Conservation (phyloP, 92 coral and sea anemone species). For the Metridium senile region DNA sequence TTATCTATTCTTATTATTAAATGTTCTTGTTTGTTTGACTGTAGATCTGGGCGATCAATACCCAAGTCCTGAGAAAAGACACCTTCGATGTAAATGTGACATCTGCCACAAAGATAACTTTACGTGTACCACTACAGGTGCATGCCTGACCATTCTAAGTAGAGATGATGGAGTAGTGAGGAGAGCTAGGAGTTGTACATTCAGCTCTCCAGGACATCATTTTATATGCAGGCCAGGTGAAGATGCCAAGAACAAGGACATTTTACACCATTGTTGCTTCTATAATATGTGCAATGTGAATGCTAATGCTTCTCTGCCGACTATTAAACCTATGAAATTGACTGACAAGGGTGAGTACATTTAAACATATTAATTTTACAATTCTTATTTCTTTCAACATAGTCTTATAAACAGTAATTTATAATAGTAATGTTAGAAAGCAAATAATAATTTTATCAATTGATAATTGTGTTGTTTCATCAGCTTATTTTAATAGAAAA, state of each 20-base stretch:
- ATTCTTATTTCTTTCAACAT: background rate
- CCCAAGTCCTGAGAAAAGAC: constrained; percentile 3
- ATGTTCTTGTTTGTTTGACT: too few relatives aligned
- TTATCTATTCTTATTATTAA: too few relatives aligned
- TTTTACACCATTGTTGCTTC: constrained; percentile 50
- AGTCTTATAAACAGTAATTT: too few relatives aligned
- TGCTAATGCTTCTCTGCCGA: constrained; percentile 34
- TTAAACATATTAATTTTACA: background rate
- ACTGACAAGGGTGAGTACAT: constrained; percentile 15
- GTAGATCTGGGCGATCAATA: background rate
- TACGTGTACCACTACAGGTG: constrained; percentile 58
- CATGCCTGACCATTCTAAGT: constrained; percentile 31
- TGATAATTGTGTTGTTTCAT: too few relatives aligned
- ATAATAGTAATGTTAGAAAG: too few relatives aligned
- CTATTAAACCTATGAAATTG: constrained; percentile 18
- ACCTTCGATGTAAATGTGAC: constrained; percentile 46
- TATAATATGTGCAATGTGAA: constrained; percentile 70
- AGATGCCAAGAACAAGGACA: background rate
- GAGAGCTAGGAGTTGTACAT: constrained; percentile 25
- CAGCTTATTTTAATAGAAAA: too few relatives aligned
- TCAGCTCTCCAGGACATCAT: background rate
- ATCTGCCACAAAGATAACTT: constrained; percentile 27
- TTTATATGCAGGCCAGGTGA: constrained; percentile 33
- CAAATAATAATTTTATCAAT: too few relatives aligned
- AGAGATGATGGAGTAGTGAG: background rate